These are phyloP conservation scores for Lycophotia porphyrea DNA, from an alignment of 2,888 invertebrate genomes.

Conservation along the genomic window DNA sequence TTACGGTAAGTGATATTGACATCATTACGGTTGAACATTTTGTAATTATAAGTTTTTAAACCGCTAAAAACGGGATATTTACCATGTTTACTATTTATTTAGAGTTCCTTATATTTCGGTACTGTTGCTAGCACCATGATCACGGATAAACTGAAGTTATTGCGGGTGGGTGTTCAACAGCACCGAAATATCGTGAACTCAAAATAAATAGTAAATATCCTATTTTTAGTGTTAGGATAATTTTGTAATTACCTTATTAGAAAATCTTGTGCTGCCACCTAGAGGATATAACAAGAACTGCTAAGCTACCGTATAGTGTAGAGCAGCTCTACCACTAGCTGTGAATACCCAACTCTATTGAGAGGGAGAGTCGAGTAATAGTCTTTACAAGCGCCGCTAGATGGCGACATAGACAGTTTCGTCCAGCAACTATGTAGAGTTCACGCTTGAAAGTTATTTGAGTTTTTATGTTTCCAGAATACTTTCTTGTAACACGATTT, in stretches of 20 bases:
- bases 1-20: background rate
- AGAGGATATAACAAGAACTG: constrained; percentile 15
- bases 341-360: background rate
- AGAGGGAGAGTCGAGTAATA: constrained; percentile 17
- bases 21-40: background rate
- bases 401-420: constrained; percentile 37
- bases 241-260: background rate
- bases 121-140: background rate
- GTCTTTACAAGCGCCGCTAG: constrained; percentile 32
- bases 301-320: background rate
- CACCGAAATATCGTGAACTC: background rate
- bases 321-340: constrained; percentile 9
- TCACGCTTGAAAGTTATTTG: constrained; percentile 40
- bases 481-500: constrained; percentile 40
- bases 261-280: constrained; percentile 31
- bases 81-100: background rate
- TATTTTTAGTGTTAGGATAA: background rate
- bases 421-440: background rate
- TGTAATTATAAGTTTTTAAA: background rate
- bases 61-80: background rate
- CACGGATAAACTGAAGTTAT: constrained; percentile 3
- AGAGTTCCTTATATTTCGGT: background rate
- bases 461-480: constrained; percentile 41
- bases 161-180: background rate
- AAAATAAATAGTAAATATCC: background rate